These are phyloP conservation scores for Phyllotis vaccarum DNA, from an alignment of 2,797 vertebrate species.

Conservation along the genomic window DNA sequence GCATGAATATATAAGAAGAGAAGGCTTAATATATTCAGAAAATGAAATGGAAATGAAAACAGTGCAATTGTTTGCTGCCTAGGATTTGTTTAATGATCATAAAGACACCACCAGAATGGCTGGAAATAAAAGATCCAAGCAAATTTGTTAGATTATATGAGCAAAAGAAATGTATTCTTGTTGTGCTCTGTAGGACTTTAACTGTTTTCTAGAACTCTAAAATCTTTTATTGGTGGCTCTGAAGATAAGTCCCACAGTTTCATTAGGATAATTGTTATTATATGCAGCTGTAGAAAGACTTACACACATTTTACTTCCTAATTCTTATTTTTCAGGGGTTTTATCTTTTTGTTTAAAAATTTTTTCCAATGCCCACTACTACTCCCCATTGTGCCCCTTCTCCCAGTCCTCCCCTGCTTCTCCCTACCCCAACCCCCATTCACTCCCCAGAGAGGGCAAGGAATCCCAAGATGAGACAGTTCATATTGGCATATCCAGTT, in stretches of 20 bases:
- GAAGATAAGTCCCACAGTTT: neutral
- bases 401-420: no score
- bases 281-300: neutral
- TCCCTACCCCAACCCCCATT: no score
- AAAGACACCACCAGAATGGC: neutral
- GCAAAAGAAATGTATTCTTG: neutral
- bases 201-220: neutral
- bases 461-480: no score
- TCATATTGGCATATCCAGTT: no score
- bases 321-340: no score
- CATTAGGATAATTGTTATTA: neutral
- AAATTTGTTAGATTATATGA: neutral
- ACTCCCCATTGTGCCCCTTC: no score
- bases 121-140: no score
- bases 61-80: neutral
- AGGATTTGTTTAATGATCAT: neutral
- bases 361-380: no score
- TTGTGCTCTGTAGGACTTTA: neutral
- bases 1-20: neutral
- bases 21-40: neutral
- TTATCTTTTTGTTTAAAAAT: no score
- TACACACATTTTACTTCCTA: neutral
- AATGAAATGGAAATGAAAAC: neutral
- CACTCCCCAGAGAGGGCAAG: no score
- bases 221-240: neutral